Conservation (phyloP, 2,113 vertebrate species). For the Etia nguti region DNA sequence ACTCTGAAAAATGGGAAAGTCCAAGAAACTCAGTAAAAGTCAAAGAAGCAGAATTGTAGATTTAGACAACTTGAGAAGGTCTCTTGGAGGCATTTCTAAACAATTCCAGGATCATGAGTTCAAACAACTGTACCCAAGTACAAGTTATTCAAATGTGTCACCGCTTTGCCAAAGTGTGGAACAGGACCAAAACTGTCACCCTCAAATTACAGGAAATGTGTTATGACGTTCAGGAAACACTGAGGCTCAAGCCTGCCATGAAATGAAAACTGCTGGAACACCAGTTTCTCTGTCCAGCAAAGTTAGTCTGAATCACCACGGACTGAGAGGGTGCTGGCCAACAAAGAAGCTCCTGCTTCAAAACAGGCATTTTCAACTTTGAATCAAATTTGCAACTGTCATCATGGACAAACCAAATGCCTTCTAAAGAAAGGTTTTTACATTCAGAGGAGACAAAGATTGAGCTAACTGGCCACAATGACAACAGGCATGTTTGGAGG, state of each 20-base stretch:
- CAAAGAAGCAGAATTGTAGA: not conserved
- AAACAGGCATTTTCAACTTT: not conserved
- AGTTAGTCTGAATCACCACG: not conserved
- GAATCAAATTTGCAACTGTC: not conserved
- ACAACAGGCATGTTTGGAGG: not conserved
- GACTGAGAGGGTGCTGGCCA: not conserved
- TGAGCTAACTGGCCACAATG: not conserved
- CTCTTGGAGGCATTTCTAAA: not conserved
- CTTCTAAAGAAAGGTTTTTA: not conserved
- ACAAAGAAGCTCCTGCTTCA: not conserved
- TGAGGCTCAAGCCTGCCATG: not conserved
- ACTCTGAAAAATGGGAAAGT: not conserved
- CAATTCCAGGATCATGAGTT: accelerated
- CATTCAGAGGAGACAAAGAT: not conserved
- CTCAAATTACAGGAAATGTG: not conserved
- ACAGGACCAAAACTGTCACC: not conserved
- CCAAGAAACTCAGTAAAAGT: not conserved
- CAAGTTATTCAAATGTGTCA: not conserved
- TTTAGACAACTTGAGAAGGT: not conserved
- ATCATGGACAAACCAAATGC: not conserved
- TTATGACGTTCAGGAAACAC: not conserved
- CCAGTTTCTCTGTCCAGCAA: not conserved
- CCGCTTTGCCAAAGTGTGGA: not conserved
- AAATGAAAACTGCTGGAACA: not conserved
- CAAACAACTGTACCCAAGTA: not conserved